Base-by-base conservation (phyloP, 1,140 invertebrate species). In the Phocides pigmalion region DNA sequence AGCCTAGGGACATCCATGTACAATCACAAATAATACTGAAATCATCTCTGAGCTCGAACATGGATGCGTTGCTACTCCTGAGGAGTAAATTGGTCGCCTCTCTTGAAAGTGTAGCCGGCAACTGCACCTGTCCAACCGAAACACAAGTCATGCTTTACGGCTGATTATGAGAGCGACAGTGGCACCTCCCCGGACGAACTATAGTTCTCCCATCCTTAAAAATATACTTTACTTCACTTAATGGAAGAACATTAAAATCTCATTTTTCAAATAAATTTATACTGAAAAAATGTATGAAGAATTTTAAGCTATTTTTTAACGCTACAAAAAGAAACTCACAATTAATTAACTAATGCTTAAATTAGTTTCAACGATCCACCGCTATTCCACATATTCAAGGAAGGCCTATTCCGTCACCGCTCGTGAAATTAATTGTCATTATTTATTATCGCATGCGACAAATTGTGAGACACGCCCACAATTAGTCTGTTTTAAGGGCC, bases 391-490 rank as follows among this genome's bases (percentile, higher is more conserved):
- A 44, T 44, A 58, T 54, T 54, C 54, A 58, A n/a, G 41, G 41
- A 17, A 25, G 35, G 22, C 22, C 42, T 62, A 64, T 71, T 64
- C 58, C 44, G 50, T 63, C 61, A 61, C 39, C 54, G 12, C 19
- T 62, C 49, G 67, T 58, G 49, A 72, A 62, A 65, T 64, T 62
- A 61, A 64, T 68, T 65, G 53, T 59, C 61, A 58, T 56, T 17
- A 8, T 2, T 11, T 14, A 54, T 37, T 44, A 46, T 54, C 46
- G 51, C 20, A 46, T 62, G 19, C 65, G 46, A 67, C 56, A 54
- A 22, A 62, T 42, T 62, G 37, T 63, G 22, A 20, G 15, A 42
- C 22, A 74, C 72, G 66, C 69, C 72, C 69, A 69, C 62, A 62
- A 53, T 47, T 47, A 47, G 6, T 16, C 20, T 4, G 20, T 47